Evolutionary conservation across 2,113 vertebrate genomes (phyloP).

Genomic region (Pogona vitticeps): DNA sequence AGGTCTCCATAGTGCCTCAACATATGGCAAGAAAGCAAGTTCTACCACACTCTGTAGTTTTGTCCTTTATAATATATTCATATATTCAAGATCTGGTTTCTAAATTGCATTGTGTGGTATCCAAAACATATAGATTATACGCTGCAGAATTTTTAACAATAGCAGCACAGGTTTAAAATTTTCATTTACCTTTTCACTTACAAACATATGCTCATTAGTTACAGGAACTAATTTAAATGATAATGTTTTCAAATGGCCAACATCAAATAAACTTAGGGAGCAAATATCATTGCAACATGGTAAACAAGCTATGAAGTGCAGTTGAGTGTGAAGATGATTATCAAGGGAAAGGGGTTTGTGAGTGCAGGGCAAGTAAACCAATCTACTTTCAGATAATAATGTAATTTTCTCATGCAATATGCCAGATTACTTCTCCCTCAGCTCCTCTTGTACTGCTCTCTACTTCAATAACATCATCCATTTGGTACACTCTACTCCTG

Average conservation of each 20-base stretch:
- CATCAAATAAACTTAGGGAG: slow-evolving; percentile 70
- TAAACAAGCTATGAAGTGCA: slow-evolving; percentile 76
- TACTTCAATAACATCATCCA: slow-evolving; percentile 36
- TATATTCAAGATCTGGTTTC: not conserved
- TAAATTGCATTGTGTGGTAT: slow-evolving; percentile 8
- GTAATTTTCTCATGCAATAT: slow-evolving; percentile 66
- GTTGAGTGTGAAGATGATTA: slow-evolving; percentile 72
- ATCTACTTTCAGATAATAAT: slow-evolving; percentile 64
- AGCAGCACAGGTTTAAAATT: not conserved
- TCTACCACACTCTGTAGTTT: not conserved
- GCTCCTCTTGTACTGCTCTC: slow-evolving; percentile 38
- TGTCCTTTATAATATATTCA: not conserved
- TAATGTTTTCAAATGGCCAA: slow-evolving; percentile 71
- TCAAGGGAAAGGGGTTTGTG: slow-evolving; percentile 59
- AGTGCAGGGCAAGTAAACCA: slow-evolving; percentile 65
- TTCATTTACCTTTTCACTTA: slow-evolving; percentile 40
- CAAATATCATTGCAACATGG: slow-evolving; percentile 64
- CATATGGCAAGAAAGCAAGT: not conserved
- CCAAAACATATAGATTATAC: slow-evolving; percentile 12
- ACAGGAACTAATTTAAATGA: slow-evolving; percentile 72
- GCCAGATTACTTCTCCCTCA: slow-evolving; percentile 65
- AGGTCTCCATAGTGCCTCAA: not conserved
- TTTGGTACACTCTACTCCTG: slow-evolving; percentile 37
- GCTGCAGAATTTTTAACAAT: not conserved
- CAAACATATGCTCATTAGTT: slow-evolving; percentile 74